Evolutionary conservation across 2,888 invertebrate species (phyloP).

Genomic region (Rhaphigaster nebulosa): DNA sequence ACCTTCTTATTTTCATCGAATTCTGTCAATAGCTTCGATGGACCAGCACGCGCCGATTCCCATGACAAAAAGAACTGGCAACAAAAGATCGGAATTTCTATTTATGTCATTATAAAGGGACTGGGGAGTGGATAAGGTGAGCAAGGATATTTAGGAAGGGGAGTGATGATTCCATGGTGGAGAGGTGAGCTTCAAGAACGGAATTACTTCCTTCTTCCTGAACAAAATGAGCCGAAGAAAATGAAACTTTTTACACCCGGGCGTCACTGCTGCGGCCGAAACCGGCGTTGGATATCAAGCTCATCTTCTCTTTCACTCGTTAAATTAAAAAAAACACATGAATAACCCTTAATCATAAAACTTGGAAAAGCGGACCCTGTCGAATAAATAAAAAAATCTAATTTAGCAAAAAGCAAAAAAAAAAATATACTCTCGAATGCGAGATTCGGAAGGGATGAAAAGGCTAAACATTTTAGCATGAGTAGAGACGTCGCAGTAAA

Average conservation of each 20-base stretch:
- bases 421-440: background rate
- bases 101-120: conserved; percentile 26
- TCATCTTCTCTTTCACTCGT: conserved; percentile 3
- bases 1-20: background rate
- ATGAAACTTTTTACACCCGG: conserved; percentile 41
- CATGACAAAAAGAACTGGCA: background rate
- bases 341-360: conserved; percentile 40
- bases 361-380: background rate
- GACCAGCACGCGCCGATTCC: background rate
- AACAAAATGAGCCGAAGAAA: conserved; percentile 43
- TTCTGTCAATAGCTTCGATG: background rate
- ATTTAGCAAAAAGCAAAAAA: background rate
- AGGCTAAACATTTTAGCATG: background rate
- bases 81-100: conserved; percentile 13
- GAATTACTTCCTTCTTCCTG: background rate
- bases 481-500: background rate
- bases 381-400: background rate
- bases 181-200: background rate
- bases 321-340: conserved; percentile 42
- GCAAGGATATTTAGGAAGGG: background rate
- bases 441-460: background rate
- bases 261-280: background rate
- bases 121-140: background rate
- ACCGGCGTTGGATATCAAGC: background rate
- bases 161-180: background rate